Percentiles rank a stretch among this genome's conserved stretches.
Evolutionary conservation across 1,140 invertebrate genomes (phyloP).

Genomic region (Drosophila rhopaloa): DNA sequence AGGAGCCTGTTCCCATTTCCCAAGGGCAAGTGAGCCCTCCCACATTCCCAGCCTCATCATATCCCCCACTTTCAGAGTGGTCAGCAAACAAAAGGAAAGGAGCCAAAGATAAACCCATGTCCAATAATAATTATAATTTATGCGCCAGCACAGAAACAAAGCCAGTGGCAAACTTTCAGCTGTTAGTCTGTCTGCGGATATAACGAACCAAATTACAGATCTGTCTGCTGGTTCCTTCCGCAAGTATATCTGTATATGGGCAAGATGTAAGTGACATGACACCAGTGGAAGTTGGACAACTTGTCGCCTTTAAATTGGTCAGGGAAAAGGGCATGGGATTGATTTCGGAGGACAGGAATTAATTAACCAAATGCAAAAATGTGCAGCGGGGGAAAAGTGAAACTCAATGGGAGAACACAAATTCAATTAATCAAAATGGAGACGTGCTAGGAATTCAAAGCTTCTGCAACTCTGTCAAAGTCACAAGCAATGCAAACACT

Average conservation of each 20-base stretch:
- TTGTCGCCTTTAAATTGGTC: constrained; percentile 48
- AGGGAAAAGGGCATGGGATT: background rate
- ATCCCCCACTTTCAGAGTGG: background rate
- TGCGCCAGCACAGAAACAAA: constrained; percentile 64
- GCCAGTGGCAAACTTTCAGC: constrained; percentile 27
- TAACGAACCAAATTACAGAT: constrained; percentile 30
- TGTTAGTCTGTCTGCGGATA: constrained; percentile 24
- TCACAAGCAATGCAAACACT: constrained; percentile 7
- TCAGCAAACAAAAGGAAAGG: background rate
- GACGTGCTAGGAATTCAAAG: constrained; percentile 28
- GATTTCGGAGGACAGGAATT: constrained; percentile 27
- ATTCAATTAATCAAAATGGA: constrained; percentile 29
- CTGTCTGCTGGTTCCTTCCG: constrained; percentile 2
- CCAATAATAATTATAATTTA: constrained; percentile 76
- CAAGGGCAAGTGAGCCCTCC: background rate
- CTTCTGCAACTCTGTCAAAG: constrained; percentile 20
- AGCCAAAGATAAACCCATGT: constrained; percentile 25
- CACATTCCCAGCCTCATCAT: background rate
- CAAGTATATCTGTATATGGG: background rate
- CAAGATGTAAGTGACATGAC: constrained; percentile 2
- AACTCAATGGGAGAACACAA: background rate
- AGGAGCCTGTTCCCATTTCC: background rate
- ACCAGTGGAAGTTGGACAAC: constrained; percentile 45
- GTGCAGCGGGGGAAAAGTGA: constrained; percentile 1
- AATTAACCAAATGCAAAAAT: constrained; percentile 57